These are phyloP conservation scores for Paedocypris sp. DNA, from an alignment of 2,113 vertebrate species.

Conservation along the genomic window DNA sequence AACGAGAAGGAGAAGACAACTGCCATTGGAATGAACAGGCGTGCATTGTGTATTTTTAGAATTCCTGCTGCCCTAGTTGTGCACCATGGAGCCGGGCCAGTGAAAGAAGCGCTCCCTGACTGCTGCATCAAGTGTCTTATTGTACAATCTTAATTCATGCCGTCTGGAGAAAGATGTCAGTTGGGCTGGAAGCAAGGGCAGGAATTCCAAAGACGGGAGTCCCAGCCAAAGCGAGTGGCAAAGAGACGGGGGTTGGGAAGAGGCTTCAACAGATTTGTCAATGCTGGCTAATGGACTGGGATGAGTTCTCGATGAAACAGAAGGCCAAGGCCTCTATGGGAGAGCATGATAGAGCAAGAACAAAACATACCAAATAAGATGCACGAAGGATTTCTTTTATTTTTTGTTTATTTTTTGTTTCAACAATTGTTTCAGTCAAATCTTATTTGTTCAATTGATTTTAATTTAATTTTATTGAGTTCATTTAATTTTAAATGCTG, in stretches of 20 bases:
- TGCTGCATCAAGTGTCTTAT: slow-evolving; percentile 97
- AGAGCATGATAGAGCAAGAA: slow-evolving; percentile 23
- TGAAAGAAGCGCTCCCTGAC: slow-evolving; percentile 82
- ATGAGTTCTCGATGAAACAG: slow-evolving; percentile 19
- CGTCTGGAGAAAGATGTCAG: slow-evolving; percentile 98
- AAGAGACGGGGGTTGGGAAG: slow-evolving; percentile 51
- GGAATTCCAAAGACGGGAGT: slow-evolving; percentile 77
- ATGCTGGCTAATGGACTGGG: slow-evolving; percentile 51
- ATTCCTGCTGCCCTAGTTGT: slow-evolving; percentile 71
- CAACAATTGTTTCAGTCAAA: too few species aligned
- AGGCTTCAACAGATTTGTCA: slow-evolving; percentile 98
- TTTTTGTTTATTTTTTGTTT: too few species aligned
- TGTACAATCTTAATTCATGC: slow-evolving; percentile 97
- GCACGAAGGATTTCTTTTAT: not conserved
- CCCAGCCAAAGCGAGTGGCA: slow-evolving; percentile 51
- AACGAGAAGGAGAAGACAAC: slow-evolving; percentile 45
- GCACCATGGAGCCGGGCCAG: slow-evolving; percentile 69
- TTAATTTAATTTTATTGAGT: too few species aligned
- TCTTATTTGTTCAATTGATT: too few species aligned
- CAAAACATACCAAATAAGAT: not conserved
- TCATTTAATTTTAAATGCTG: too few species aligned
- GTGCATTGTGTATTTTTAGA: slow-evolving; percentile 77
- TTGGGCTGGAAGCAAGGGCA: slow-evolving; percentile 78
- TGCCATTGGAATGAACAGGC: slow-evolving; percentile 74
- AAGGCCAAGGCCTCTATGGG: slow-evolving; percentile 20